A percentile compares a stretch with the other conserved stretches of the same genome.
phyloP scores from a whole-genome alignment of 2,888 invertebrate species.

The Molanna angustata region DNA sequence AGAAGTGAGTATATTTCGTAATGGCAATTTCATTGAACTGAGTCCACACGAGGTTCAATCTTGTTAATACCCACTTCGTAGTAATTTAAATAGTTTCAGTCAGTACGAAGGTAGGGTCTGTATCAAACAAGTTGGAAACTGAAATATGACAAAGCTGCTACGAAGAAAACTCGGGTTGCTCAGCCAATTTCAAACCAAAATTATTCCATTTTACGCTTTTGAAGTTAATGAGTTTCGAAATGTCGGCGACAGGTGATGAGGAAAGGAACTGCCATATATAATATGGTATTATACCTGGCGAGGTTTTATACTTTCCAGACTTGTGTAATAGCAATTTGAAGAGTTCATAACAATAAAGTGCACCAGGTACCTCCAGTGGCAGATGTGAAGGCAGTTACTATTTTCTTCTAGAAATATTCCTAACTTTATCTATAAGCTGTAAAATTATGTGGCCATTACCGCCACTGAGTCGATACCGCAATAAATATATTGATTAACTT shows the following conservation, averaged over 20 bases:
- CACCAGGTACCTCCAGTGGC: slow-evolving; percentile 16
- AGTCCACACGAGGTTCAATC: no score
- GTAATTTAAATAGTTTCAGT: no score
- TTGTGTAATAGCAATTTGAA: slow-evolving; percentile 23
- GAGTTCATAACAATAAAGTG: slow-evolving; percentile 32
- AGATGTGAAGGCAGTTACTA: slow-evolving; percentile 20
- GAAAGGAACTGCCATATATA: slow-evolving; percentile 8
- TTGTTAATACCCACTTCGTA: no score
- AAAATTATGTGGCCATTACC: no score
- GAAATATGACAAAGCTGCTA: no score
- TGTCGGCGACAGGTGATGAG: slow-evolving; percentile 26
- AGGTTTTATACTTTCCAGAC: slow-evolving; percentile 23
- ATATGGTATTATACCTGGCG: slow-evolving; percentile 1
- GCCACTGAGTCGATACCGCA: no score
- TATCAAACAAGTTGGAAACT: no score
- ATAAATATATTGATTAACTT: no score
- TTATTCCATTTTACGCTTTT: slow-evolving; percentile 15
- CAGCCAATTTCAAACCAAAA: slow-evolving; percentile 7
- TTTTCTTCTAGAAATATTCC: slow-evolving; percentile 3
- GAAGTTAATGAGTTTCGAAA: slow-evolving; percentile 24
- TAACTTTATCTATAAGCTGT: slow-evolving; percentile 4
- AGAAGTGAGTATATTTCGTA: no score
- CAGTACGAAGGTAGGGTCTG: no score
- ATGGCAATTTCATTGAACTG: no score
- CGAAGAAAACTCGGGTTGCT: no score